Conservation (phyloP, 2,888 invertebrate species). For the Heliconius hortense region DNA sequence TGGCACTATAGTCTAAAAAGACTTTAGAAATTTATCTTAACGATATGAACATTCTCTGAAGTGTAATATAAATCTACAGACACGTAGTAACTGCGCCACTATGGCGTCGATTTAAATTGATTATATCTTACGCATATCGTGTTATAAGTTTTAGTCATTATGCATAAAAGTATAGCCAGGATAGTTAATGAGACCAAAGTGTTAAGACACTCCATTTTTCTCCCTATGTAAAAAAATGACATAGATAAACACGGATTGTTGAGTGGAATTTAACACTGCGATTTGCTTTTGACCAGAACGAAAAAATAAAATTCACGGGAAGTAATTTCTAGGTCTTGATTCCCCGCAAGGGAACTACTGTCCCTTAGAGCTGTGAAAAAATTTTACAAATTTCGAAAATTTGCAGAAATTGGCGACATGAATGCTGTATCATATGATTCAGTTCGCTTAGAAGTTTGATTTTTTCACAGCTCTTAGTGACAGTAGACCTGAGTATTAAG, state of each 20-base stretch:
- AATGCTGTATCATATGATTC: too few species aligned
- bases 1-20: not conserved
- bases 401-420: too few species aligned
- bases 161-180: not conserved
- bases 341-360: too few species aligned
- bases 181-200: not conserved
- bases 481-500: too few species aligned
- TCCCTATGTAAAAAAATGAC: too few species aligned
- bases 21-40: not conserved
- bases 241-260: not conserved
- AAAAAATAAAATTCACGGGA: too few species aligned
- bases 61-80: not conserved
- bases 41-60: not conserved
- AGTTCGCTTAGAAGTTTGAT: too few species aligned
- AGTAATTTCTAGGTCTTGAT: too few species aligned
- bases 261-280: not conserved
- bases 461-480: too few species aligned
- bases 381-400: too few species aligned
- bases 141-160: not conserved
- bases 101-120: slow-evolving; percentile 13
- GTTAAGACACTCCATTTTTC: not conserved
- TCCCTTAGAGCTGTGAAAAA: too few species aligned
- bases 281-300: not conserved
- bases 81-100: not conserved
- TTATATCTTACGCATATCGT: not conserved